Evolutionary conservation across 1,140 invertebrate genomes (phyloP).

Genomic region (Calephelis nemesis): DNA sequence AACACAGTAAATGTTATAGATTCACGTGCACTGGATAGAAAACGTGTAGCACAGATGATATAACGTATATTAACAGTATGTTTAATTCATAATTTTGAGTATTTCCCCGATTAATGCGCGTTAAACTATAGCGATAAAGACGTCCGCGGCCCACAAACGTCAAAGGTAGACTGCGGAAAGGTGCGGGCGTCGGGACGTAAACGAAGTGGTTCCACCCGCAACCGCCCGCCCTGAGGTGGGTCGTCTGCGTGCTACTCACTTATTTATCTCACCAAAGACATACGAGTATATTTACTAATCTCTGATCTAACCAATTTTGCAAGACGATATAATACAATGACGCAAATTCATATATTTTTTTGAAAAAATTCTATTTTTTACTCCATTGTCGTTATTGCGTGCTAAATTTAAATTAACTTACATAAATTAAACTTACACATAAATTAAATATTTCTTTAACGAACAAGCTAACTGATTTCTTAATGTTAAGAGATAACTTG

Average conservation of each 20-base stretch:
- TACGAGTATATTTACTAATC: too few relatives aligned
- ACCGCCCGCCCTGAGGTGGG: conserved; percentile 14
- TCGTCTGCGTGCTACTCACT: not conserved
- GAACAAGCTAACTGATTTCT: too few relatives aligned
- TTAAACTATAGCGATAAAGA: not conserved
- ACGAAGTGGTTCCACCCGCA: conserved; percentile 1
- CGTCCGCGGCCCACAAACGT: not conserved
- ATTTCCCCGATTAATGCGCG: not conserved
- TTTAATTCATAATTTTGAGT: conserved; percentile 20
- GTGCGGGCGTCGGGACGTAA: conserved; percentile 14
- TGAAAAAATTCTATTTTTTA: too few relatives aligned
- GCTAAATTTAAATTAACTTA: too few relatives aligned
- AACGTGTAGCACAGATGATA: not conserved
- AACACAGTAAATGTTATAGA: not conserved
- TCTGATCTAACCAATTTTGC: too few relatives aligned
- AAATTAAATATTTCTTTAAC: too few relatives aligned
- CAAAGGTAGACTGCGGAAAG: conserved; percentile 18
- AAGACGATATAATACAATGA: too few relatives aligned
- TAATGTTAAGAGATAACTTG: too few relatives aligned
- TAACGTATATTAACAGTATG: not conserved
- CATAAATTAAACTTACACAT: too few relatives aligned
- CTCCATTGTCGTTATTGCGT: too few relatives aligned
- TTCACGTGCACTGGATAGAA: conserved; percentile 7
- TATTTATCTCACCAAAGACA: not conserved
- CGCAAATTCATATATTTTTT: too few relatives aligned